Percentiles rank a stretch among this genome's conserved stretches.
phyloP scores from a whole-genome alignment of 2,888 invertebrate species.

The Hermaeophaga mercurialis region DNA sequence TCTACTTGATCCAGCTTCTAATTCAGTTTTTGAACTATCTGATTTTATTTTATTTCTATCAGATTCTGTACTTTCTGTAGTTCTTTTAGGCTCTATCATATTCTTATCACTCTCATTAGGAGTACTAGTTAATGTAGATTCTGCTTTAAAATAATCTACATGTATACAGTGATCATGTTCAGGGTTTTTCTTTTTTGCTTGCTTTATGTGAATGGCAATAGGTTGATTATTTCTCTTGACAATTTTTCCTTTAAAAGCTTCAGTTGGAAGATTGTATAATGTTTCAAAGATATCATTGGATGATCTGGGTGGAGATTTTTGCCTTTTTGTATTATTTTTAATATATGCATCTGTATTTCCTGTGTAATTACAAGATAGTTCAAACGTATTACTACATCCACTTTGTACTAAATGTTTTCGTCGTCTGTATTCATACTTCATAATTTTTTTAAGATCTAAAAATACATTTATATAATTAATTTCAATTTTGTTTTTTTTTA shows the following conservation, averaged over 20 bases:
- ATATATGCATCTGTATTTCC: neutral
- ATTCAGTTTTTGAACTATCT: conserved; percentile 13
- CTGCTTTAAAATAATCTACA: conserved; percentile 8
- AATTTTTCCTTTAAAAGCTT: conserved; percentile 55
- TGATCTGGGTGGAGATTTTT: neutral
- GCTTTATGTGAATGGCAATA: conserved; percentile 46
- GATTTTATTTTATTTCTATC: conserved; percentile 4
- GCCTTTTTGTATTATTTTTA: neutral
- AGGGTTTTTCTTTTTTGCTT: conserved; percentile 29
- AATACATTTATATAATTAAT: conserved; percentile 19
- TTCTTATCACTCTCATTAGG: conserved; percentile 6
- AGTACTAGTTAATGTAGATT: neutral
- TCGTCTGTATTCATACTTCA: conserved; percentile 63
- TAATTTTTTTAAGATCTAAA: conserved; percentile 70
- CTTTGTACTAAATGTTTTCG: conserved; percentile 38
- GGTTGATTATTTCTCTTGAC: conserved; percentile 41
- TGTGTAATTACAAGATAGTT: neutral
- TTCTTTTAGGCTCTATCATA: conserved; percentile 3
- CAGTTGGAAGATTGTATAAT: conserved; percentile 55
- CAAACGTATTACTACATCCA: neutral
- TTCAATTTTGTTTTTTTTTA: conserved; percentile 10
- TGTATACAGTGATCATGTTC: conserved; percentile 38
- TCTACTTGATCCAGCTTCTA: conserved; percentile 22
- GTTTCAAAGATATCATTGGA: conserved; percentile 47
- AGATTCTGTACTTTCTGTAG: neutral